These are phyloP conservation scores for Hypsibius dujardini DNA, from an alignment of 1,140 invertebrate species.

Conservation along the genomic window DNA sequence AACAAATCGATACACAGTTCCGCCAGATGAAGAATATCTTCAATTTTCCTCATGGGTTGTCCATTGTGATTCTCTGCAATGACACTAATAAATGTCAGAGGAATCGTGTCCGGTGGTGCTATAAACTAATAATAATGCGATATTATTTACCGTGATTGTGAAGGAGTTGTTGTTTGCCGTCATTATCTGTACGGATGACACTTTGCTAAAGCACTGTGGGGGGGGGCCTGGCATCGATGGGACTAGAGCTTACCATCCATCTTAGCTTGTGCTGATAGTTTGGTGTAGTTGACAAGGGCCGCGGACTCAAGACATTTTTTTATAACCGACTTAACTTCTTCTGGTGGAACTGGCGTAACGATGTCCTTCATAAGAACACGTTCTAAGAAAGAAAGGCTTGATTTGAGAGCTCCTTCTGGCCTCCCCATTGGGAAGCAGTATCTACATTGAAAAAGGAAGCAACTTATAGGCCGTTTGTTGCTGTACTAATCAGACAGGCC, in stretches of 20 bases:
- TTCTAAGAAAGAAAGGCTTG: constrained; percentile 86
- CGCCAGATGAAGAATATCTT: constrained; percentile 87
- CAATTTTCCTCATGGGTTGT: constrained; percentile 49
- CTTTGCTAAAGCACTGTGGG: too few relatives aligned
- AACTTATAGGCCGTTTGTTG: too few relatives aligned
- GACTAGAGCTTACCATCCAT: too few relatives aligned
- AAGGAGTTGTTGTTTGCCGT: too few relatives aligned
- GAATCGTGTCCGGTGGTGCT: too few relatives aligned
- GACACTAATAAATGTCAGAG: too few relatives aligned
- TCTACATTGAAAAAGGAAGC: constrained; percentile 35
- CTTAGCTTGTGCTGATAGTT: constrained; percentile 86
- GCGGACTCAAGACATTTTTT: constrained; percentile 73
- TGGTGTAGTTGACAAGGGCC: constrained; percentile 87
- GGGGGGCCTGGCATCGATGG: too few relatives aligned
- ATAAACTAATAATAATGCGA: too few relatives aligned
- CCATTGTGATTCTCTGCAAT: constrained; percentile 20
- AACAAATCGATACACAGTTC: constrained; percentile 93
- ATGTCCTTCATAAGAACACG: constrained; percentile 95
- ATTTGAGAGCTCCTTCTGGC: constrained; percentile 89
- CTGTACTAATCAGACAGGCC: constrained; percentile 19
- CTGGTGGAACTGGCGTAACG: constrained; percentile 83
- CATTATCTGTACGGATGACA: too few relatives aligned
- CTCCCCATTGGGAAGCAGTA: constrained; percentile 96
- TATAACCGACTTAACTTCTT: constrained; percentile 90
- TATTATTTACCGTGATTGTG: too few relatives aligned